Evolutionary conservation across 2,797 vertebrate genomes (phyloP), one percentile per base, ranked within the genome.

Genomic region (Pampus argenteus): DNA sequence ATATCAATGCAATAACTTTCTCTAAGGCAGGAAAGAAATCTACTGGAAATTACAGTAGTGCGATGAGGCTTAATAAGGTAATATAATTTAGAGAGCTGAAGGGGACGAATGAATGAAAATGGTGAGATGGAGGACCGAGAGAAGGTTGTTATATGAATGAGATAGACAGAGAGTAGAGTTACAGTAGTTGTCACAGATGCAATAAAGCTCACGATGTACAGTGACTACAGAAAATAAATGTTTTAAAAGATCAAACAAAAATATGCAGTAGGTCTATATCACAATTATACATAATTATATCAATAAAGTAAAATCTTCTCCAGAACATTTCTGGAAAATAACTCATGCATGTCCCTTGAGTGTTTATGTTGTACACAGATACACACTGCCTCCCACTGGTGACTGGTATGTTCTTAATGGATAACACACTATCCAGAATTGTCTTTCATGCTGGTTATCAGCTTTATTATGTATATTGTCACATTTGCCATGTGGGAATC

Each of bases 341-440:
- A 26, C n/a, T 54, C 23, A 20, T 18, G 20, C 20, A 42, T 36
- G 20, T 25, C 23, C 26, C 47, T n/a, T 38, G 9, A 42, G 15
- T 57, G 57, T 34, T 4, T 22, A 7, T 9, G 3, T 8, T 22
- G 29, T 44, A 20, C 18, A 11, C 45, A 54, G 34, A 65, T 50
- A 26, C 38, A 62, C 62, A 75, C 62, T 62, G 56, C 71, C 62
- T 66, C 44, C 49, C 29, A 31, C 48, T 34, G 56, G 56, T 75
- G 14, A 31, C n/a, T 66, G 55, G 34, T 58, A 44, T 66, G 47
- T 40, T 26, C 18, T 20, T 6, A 55, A 56, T 55, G 26, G 13
- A 5, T 17, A 42, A 18, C 40, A 42, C 40, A 17, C 14, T 40
- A 42, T 18, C 40, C 23, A 48, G 36, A 69, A 25, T n/a, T 26